Percentiles rank a stretch among this genome's conserved stretches.
phyloP scores from a whole-genome alignment of 2,113 vertebrate genomes.

The Pantherophis guttatus region DNA sequence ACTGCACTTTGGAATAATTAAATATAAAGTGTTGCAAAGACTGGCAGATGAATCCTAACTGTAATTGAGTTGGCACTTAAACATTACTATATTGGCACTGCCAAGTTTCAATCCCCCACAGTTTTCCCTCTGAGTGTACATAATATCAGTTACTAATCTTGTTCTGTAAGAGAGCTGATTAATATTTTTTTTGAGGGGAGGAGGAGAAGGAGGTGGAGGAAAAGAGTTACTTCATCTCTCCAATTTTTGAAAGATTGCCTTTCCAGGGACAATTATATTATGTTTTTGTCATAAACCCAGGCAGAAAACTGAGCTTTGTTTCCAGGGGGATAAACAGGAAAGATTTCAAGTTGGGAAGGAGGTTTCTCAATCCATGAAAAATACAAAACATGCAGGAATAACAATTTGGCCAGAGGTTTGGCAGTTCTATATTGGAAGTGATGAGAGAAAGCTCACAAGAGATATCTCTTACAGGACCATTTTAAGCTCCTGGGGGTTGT shows the following conservation, averaged over 20 bases:
- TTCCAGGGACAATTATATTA: conserved; percentile 7
- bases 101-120: conserved; percentile 50
- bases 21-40: conserved; percentile 57
- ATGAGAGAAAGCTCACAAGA: background rate
- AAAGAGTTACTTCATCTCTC: conserved; percentile 1
- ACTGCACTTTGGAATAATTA: conserved; percentile 57
- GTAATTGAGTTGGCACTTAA: conserved; percentile 56
- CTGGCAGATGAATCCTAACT: conserved; percentile 51
- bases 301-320: background rate
- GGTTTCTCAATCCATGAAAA: background rate
- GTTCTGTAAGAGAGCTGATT: conserved; percentile 32
- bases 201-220: background rate
- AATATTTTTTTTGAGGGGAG: conserved; percentile 13
- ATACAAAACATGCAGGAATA: background rate
- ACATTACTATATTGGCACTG: conserved; percentile 50
- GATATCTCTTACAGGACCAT: background rate
- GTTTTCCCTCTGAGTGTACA: conserved; percentile 44
- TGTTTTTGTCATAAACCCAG: conserved; percentile 5
- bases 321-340: background rate
- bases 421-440: background rate
- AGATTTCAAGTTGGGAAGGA: background rate
- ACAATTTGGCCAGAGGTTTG: background rate
- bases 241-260: background rate
- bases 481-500: background rate
- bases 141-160: conserved; percentile 42